Conservation (phyloP, 2,113 vertebrate genomes). For the Ardeotis arabs region DNA sequence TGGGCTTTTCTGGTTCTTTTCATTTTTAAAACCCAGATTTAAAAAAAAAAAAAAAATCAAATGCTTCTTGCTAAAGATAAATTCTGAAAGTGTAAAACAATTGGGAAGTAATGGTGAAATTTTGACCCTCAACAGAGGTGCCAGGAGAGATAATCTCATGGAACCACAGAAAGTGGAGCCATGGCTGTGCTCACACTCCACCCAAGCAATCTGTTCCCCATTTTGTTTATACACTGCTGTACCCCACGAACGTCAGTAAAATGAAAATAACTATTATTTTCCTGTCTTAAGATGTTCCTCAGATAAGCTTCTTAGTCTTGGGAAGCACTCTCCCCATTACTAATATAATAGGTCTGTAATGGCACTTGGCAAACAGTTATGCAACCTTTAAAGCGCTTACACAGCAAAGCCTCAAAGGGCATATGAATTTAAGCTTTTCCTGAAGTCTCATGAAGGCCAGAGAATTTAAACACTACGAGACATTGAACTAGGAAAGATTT, state of each 20-base stretch:
- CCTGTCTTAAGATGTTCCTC: not conserved
- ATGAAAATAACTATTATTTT: not conserved
- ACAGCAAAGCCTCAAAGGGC: not conserved
- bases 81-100: not conserved
- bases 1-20: not conserved
- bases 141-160: not conserved
- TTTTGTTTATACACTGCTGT: not conserved
- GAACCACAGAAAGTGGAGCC: not conserved
- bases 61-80: not conserved
- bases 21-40: not conserved
- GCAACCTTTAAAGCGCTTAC: not conserved
- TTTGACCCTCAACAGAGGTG: not conserved
- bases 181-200: fast-evolving
- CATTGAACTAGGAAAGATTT: not conserved
- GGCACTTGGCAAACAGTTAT: not conserved
- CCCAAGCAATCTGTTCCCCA: not conserved
- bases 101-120: not conserved
- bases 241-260: not conserved
- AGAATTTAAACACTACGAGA: not conserved
- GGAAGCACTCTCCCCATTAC: not conserved
- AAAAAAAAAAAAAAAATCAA: not conserved
- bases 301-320: not conserved
- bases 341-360: not conserved
- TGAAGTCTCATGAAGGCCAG: not conserved
- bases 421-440: not conserved